Percentiles rank a stretch among this genome's conserved stretches.
phyloP scores from a whole-genome alignment of 2,797 vertebrate genomes.

The Buceros bicornis region DNA sequence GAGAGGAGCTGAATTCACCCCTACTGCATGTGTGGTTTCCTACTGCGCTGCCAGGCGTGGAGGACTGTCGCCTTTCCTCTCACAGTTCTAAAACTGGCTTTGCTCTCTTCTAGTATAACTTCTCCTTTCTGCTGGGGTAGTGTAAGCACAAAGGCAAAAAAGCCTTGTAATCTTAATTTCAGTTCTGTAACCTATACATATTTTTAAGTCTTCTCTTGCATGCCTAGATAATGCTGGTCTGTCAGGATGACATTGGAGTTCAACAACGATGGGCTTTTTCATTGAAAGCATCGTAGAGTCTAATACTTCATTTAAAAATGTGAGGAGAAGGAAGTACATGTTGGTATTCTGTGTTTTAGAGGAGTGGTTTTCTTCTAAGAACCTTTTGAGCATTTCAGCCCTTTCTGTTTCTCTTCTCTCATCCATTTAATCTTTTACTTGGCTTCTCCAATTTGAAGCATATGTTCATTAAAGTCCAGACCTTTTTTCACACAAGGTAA shows the following conservation, averaged over 20 bases:
- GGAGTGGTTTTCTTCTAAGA: neutral
- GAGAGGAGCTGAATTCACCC: neutral
- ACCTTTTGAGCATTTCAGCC: neutral
- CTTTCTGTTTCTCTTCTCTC: neutral
- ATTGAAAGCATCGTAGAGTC: neutral
- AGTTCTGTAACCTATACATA: neutral
- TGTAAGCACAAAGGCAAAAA: neutral
- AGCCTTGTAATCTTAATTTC: neutral
- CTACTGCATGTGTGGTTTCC: rapidly evolving
- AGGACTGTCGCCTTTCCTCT: neutral
- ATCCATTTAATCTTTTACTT: neutral
- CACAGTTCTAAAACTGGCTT: neutral
- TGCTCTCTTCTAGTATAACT: neutral
- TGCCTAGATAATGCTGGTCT: neutral
- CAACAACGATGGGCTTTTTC: neutral
- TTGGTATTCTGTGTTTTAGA: neutral
- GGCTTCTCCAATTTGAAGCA: neutral
- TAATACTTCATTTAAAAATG: neutral
- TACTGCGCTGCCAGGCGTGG: neutral
- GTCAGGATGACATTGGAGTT: neutral
- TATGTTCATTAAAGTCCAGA: neutral
- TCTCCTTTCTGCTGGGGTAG: neutral
- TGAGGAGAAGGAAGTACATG: neutral
- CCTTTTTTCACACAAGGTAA: neutral
- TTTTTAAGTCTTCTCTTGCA: neutral